phyloP scores from a whole-genome alignment of 92 coral and sea anemone species.

The Bergia sp. region DNA sequence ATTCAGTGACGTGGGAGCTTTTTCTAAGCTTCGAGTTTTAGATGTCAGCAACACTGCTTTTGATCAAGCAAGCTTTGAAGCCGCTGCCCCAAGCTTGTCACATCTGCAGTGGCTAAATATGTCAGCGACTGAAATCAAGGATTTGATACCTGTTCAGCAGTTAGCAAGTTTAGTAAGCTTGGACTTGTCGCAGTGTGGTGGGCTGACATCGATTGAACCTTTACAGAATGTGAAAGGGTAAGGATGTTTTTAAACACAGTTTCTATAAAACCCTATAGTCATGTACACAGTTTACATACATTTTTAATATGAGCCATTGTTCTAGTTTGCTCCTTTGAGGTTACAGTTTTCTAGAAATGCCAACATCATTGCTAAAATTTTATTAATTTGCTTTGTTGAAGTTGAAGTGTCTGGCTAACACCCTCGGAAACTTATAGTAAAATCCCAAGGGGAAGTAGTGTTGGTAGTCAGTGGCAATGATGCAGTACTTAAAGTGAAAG shows the following conservation, averaged over 20 bases:
- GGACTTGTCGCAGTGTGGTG: constrained; percentile 70
- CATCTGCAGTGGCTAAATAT: constrained; percentile 58
- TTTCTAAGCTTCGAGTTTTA: constrained; percentile 59
- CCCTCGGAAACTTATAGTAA: too few species aligned
- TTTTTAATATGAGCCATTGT: background rate
- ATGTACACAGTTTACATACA: background rate
- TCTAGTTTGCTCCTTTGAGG: background rate
- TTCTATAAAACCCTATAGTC: background rate
- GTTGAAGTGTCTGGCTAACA: too few species aligned
- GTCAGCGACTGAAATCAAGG: constrained; percentile 60
- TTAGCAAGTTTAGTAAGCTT: constrained; percentile 61
- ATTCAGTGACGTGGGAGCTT: constrained; percentile 59
- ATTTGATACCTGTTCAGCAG: constrained; percentile 66
- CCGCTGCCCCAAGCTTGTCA: constrained; percentile 42
- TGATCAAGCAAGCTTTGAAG: constrained; percentile 62
- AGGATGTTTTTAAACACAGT: constrained; percentile 4
- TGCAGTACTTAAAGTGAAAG: too few species aligned
- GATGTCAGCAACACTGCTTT: constrained; percentile 69
- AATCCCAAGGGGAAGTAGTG: too few species aligned
- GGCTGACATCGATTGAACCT: constrained; percentile 63
- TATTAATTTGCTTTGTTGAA: too few species aligned
- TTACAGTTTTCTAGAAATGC: background rate
- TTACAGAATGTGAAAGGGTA: constrained; percentile 68
- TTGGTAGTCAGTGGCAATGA: too few species aligned
- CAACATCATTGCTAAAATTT: too few species aligned